A percentile compares a stretch with the other conserved stretches of the same genome.
These are phyloP conservation scores for Gymnogyps californianus DNA, from an alignment of 2,113 vertebrate species.

Conservation along the genomic window DNA sequence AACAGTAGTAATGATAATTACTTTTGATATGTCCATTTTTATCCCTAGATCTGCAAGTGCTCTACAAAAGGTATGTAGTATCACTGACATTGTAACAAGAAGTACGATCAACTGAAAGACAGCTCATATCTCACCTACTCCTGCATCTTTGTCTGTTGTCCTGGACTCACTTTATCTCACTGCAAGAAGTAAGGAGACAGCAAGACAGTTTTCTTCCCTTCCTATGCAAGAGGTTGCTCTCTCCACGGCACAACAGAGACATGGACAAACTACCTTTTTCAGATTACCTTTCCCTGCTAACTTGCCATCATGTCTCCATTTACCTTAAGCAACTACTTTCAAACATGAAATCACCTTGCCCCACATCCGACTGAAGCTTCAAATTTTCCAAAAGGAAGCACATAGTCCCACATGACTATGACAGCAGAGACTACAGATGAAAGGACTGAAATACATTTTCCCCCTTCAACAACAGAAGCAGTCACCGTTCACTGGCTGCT, in stretches of 20 bases:
- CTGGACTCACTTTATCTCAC: not conserved
- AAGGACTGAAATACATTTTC: not conserved
- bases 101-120: fast-evolving
- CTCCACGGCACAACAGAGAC: not conserved
- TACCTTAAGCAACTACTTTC: not conserved
- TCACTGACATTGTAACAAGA: not conserved
- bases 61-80: not conserved
- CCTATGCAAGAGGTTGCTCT: not conserved
- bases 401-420: not conserved
- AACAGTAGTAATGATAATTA: not conserved
- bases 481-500: not conserved
- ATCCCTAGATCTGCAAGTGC: not conserved
- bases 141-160: not conserved
- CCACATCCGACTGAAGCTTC: not conserved
- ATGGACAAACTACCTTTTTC: not conserved
- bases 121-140: not conserved
- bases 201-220: not conserved
- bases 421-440: not conserved
- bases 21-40: not conserved
- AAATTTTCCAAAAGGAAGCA: not conserved
- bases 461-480: not conserved
- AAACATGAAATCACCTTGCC: not conserved
- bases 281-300: not conserved
- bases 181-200: not conserved
- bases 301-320: not conserved